Percentiles rank a stretch among this genome's conserved stretches.
These are phyloP conservation scores for Anthopleura xanthogrammica DNA, from an alignment of 92 coral and sea anemone genomes.

Conservation along the genomic window DNA sequence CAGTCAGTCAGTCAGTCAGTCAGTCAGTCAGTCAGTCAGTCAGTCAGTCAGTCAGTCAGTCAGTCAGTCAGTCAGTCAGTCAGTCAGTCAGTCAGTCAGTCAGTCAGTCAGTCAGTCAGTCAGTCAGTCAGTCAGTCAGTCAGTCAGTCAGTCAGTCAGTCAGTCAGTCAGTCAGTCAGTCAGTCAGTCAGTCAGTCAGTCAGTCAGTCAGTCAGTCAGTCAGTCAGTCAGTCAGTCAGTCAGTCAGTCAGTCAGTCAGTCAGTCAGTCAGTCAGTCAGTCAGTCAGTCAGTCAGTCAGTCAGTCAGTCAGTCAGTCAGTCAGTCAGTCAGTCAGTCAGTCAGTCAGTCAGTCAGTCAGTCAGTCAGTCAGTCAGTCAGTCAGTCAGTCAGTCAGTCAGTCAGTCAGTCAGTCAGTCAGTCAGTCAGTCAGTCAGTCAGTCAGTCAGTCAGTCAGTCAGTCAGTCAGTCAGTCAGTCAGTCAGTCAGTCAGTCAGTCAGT, in stretches of 20 bases:
- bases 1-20: neutral
- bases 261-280: conserved; percentile 3
- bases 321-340: conserved; percentile 5
- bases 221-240: neutral
- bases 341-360: conserved; percentile 14
- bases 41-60: neutral
- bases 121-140: too few relatives aligned
- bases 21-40: too few relatives aligned
- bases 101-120: too few relatives aligned
- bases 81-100: too few relatives aligned
- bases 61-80: neutral
- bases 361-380: conserved; percentile 16
- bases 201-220: too few relatives aligned
- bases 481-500: too few relatives aligned
- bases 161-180: too few relatives aligned
- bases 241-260: neutral
- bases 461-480: neutral
- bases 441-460: too few relatives aligned
- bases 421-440: too few relatives aligned
- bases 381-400: conserved; percentile 16
- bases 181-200: too few relatives aligned
- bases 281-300: conserved; percentile 5
- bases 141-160: too few relatives aligned
- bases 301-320: conserved; percentile 5
- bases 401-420: conserved; percentile 12